These are phyloP conservation scores for Apodemus speciosus DNA, from an alignment of 2,113 vertebrate genomes.

Conservation along the genomic window DNA sequence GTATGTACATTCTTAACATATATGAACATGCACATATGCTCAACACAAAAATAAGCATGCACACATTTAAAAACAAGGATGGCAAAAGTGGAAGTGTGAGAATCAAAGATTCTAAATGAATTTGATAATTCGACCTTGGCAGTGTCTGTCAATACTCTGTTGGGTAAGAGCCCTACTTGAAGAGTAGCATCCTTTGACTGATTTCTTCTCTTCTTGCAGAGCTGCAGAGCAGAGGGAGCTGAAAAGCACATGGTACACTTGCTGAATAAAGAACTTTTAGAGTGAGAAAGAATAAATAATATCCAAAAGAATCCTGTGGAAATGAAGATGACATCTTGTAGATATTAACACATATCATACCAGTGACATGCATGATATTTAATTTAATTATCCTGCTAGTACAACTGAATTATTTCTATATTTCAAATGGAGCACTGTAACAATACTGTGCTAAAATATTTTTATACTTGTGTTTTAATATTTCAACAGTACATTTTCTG, in stretches of 20 bases:
- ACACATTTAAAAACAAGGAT: background rate
- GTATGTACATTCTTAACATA: no score
- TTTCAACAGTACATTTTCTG: background rate
- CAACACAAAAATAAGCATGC: background rate
- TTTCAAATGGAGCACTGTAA: background rate
- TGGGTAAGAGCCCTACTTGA: background rate
- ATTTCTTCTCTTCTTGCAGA: background rate
- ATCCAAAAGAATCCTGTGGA: background rate
- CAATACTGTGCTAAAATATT: background rate
- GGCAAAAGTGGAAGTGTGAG: background rate
- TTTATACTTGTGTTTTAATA: background rate
- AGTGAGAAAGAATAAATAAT: background rate
- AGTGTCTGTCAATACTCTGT: background rate
- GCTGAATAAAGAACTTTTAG: background rate
- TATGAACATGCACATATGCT: no score
- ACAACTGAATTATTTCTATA: background rate
- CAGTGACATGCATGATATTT: background rate
- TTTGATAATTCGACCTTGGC: background rate
- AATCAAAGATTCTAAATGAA: background rate
- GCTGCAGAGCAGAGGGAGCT: background rate
- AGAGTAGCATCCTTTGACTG: background rate
- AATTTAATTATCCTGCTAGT: background rate
- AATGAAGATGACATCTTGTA: rapidly evolving
- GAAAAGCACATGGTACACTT: background rate
- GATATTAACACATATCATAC: background rate